Conservation (phyloP, 2,888 invertebrate genomes). For the Drosophila kambysellisi region DNA sequence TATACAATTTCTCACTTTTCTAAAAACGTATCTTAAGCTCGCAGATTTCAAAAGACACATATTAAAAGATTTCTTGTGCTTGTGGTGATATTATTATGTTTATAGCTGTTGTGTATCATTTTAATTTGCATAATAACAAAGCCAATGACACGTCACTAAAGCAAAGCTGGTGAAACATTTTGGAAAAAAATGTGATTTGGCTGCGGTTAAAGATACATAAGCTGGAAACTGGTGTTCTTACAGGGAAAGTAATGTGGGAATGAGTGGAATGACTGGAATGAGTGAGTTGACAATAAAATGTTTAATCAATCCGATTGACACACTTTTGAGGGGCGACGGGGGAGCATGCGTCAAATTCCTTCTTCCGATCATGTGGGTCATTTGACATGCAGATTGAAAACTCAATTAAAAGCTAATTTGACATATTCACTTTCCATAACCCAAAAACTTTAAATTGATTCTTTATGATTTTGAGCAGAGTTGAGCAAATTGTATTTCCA, state of each 20-base stretch:
- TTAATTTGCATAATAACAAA: slow-evolving; percentile 24
- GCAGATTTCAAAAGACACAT: not conserved
- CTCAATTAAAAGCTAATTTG: slow-evolving; percentile 73
- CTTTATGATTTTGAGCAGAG: slow-evolving; percentile 36
- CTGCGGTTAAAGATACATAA: not conserved
- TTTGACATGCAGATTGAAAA: slow-evolving; percentile 75
- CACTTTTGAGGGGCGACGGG: slow-evolving; percentile 20
- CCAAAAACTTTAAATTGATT: slow-evolving; percentile 36
- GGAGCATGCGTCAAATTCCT: slow-evolving; percentile 30
- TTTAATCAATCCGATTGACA: slow-evolving; percentile 47
- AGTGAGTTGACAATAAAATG: not conserved
- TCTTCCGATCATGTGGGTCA: slow-evolving; percentile 62
- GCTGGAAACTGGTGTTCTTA: slow-evolving; percentile 25
- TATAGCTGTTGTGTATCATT: not conserved
- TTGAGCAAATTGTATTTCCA: slow-evolving; percentile 50
- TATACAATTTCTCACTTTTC: not conserved
- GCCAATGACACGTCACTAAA: slow-evolving; percentile 37
- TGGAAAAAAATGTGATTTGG: not conserved
- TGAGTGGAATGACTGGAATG: not conserved
- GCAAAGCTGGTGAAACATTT: slow-evolving; percentile 41
- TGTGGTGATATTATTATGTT: not conserved
- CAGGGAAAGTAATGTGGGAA: slow-evolving; percentile 20
- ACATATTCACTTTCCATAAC: slow-evolving; percentile 47
- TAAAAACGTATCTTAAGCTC: not conserved
- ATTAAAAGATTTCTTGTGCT: fast-evolving